Base-by-base conservation (phyloP, 2,888 invertebrate species). In the Habroteleia sp. region DNA sequence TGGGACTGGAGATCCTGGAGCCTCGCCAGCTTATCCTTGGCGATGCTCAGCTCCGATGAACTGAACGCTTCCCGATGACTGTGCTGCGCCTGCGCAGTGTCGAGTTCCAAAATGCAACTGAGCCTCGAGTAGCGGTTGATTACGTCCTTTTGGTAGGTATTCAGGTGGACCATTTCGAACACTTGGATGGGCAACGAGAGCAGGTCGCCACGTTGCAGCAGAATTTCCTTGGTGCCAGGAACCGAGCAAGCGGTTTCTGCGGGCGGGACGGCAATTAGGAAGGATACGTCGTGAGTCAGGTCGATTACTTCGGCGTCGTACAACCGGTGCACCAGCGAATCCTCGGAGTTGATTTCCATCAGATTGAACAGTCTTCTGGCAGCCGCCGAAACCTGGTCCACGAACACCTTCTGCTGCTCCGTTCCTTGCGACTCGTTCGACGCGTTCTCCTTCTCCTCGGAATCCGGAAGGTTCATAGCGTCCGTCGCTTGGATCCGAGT, bases 301-400 rank as follows among this genome's bases (percentile, higher is more conserved):
- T 99, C 98, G 76, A 99, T 93, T 29, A 99, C 95, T 90, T 99
- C 98, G 3, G 94, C 91, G 85, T 97, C 97, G 89, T 97, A 99
- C 60, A 99, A 90, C 81, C 98, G 92, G 89, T 96, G 95, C 72
- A 91, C 90, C 20, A 92, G 86, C 3, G 94, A 93, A 79, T 94
- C 93, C 46, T 94, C 93, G 7, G 91, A 84, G 35, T 91, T 91
- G 73, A 95, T 93, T 82, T 94, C 95, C 95, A 95, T 95, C 84
- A 94, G 94, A 81, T 92, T 93, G 83, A 96, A 94, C 0, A 96
- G 91, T 69, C 94, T 91, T 79, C 94, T 92, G 0, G 94, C 92
- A 0, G 95, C 94, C 20, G 92, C 91, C 0, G 94, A 93, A 25
- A 96, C 92, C 63, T 94, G 91, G 81, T 94, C 94, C 33, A 96